These are phyloP conservation scores for Sebastes umbrosus DNA, from an alignment of 2,797 vertebrate species.

Conservation along the genomic window DNA sequence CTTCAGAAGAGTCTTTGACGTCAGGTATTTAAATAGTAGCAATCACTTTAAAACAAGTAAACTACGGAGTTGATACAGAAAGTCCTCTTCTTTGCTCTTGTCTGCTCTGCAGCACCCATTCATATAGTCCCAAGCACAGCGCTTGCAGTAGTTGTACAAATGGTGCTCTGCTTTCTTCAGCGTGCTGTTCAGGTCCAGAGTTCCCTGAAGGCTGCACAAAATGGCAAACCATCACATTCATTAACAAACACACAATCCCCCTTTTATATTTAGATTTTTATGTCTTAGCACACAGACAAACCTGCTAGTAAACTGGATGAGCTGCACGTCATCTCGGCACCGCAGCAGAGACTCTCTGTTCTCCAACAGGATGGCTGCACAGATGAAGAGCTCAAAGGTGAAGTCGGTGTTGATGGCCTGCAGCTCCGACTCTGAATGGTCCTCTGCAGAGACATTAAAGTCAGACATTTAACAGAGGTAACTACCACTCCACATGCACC, in stretches of 20 bases:
- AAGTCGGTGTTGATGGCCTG: constrained; percentile 81
- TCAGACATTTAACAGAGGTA: not conserved
- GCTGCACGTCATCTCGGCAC: constrained; percentile 79
- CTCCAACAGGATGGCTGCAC: constrained; percentile 80
- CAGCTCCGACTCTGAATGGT: constrained; percentile 50
- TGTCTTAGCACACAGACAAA: constrained; percentile 20
- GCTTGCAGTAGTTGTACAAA: constrained; percentile 85
- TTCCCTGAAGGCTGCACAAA: constrained; percentile 80
- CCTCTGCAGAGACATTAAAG: constrained; percentile 57
- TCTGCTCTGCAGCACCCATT: constrained; percentile 49
- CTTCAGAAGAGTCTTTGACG: not conserved
- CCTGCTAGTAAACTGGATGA: constrained; percentile 84
- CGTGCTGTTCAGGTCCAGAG: constrained; percentile 80
- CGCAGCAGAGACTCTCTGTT: constrained; percentile 77
- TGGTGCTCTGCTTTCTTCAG: constrained; percentile 82
- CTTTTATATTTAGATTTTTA: not conserved
- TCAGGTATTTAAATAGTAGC: not conserved
- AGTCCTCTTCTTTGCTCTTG: constrained; percentile 75
- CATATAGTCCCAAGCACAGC: constrained; percentile 75
- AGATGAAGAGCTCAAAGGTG: constrained; percentile 86
- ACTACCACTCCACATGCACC: not conserved
- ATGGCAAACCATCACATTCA: not conserved
- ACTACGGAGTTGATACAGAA: constrained; percentile 80
- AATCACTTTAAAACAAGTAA: constrained; percentile 80
- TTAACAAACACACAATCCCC: not conserved